Evolutionary conservation across 2,888 invertebrate species (phyloP).

Genomic region (Bombyx huttoni): DNA sequence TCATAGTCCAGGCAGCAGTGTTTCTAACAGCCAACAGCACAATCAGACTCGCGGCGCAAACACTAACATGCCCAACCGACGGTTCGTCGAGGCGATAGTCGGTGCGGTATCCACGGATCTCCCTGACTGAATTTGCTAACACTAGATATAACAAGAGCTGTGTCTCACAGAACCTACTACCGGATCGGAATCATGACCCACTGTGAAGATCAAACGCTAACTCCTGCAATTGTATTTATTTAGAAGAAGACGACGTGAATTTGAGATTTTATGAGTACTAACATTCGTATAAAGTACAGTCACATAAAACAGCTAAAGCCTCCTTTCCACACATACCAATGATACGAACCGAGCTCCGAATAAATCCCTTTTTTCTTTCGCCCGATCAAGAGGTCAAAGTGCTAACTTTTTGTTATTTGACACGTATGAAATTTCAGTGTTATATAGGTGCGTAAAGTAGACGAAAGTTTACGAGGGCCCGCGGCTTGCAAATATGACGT

Average conservation of each 20-base stretch:
- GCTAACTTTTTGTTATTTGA: slow-evolving; percentile 19
- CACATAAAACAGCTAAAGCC: slow-evolving; percentile 14
- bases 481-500: slow-evolving; percentile 32
- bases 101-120: no score
- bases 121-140: no score
- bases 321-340: slow-evolving; percentile 6
- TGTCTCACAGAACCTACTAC: no score
- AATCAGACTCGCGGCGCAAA: no score
- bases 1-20: no score
- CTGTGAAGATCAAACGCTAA: no score
- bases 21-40: no score
- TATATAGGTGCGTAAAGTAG: slow-evolving; percentile 18
- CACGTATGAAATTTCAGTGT: slow-evolving; percentile 23
- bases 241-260: slow-evolving; percentile 2
- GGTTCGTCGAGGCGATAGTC: no score
- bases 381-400: slow-evolving; percentile 8
- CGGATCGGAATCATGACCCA: no score
- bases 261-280: slow-evolving; percentile 19
- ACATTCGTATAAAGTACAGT: slow-evolving; percentile 15
- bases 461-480: slow-evolving; percentile 19
- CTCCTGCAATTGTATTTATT: no score
- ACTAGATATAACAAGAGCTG: no score
- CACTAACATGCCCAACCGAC: no score
- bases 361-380: slow-evolving; percentile 12
- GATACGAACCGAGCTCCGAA: slow-evolving; percentile 4